These are phyloP conservation scores for Sandelia bainsii DNA, from an alignment of 2,797 vertebrate species.

Conservation along the genomic window DNA sequence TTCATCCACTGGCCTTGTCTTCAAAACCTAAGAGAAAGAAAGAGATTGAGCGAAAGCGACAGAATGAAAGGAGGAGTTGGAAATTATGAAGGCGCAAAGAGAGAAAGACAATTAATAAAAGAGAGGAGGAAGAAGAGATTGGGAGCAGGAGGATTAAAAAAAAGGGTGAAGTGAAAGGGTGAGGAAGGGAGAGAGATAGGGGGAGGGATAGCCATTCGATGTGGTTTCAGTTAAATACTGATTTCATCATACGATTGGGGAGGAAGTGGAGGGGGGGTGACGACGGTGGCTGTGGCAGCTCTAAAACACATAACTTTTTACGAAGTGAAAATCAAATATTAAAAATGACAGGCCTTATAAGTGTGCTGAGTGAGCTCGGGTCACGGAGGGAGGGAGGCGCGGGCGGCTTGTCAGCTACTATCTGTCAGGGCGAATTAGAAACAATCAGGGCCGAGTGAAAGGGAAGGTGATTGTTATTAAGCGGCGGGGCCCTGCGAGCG, in stretches of 20 bases:
- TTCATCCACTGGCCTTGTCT: conserved; percentile 55
- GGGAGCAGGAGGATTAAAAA: conserved; percentile 41
- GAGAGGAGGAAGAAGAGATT: conserved; percentile 47
- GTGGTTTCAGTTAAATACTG: conserved; percentile 90
- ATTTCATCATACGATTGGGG: conserved; percentile 91
- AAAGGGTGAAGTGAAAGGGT: conserved; percentile 72
- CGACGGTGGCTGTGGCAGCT: conserved; percentile 76
- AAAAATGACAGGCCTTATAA: conserved; percentile 99
- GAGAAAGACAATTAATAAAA: conserved; percentile 75
- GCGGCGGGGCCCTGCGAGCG: conserved; percentile 95
- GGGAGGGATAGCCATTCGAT: conserved; percentile 58
- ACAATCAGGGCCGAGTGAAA: conserved; percentile 99
- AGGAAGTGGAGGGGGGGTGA: conserved; percentile 10
- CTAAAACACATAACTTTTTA: conserved; percentile 99
- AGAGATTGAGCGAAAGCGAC: conserved; percentile 68
- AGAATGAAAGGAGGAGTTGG: conserved; percentile 59
- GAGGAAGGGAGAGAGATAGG: conserved; percentile 20
- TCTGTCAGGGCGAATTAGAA: conserved; percentile 99
- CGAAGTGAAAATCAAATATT: conserved; percentile 99
- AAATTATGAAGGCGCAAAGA: conserved; percentile 63
- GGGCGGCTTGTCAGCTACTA: conserved; percentile 99
- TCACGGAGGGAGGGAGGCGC: conserved; percentile 99
- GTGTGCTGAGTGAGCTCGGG: conserved; percentile 99
- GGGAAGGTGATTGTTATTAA: conserved; percentile 99
- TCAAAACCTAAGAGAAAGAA: conserved; percentile 50